Conservation (phyloP, 2,888 invertebrate species). For the Cerastis rubricosa region DNA sequence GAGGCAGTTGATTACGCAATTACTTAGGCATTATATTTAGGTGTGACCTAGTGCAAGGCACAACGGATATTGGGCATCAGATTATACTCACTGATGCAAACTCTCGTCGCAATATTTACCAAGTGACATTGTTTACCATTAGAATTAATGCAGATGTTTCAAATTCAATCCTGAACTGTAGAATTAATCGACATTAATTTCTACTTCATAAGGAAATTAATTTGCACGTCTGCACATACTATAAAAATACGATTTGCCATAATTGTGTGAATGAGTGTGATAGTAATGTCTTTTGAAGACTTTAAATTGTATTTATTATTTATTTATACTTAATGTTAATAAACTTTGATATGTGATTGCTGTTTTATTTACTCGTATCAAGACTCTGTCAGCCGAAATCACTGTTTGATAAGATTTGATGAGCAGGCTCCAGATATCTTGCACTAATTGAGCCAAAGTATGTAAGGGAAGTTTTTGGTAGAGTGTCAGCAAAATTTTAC, state of each 20-base stretch:
- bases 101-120: background rate
- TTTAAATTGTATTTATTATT: constrained; percentile 64
- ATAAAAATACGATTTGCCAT: constrained; percentile 21
- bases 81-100: background rate
- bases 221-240: background rate
- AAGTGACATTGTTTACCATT: constrained; percentile 17
- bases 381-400: background rate
- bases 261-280: constrained; percentile 63
- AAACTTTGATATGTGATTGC: constrained; percentile 56
- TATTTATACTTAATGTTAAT: constrained; percentile 53
- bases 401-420: background rate
- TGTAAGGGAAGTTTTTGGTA: too few relatives aligned
- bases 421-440: background rate
- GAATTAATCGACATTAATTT: background rate
- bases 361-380: constrained; percentile 34
- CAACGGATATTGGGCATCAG: constrained; percentile 3
- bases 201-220: background rate
- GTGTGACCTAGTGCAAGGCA: background rate
- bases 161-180: background rate
- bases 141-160: background rate
- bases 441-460: background rate
- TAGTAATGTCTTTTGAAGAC: constrained; percentile 71
- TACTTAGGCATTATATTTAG: background rate
- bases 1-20: background rate
- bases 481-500: background rate